Evolutionary conservation across 2,113 vertebrate species (phyloP), one percentile per base, ranked within the genome.

Genomic region (Phaethornis superciliosus): DNA sequence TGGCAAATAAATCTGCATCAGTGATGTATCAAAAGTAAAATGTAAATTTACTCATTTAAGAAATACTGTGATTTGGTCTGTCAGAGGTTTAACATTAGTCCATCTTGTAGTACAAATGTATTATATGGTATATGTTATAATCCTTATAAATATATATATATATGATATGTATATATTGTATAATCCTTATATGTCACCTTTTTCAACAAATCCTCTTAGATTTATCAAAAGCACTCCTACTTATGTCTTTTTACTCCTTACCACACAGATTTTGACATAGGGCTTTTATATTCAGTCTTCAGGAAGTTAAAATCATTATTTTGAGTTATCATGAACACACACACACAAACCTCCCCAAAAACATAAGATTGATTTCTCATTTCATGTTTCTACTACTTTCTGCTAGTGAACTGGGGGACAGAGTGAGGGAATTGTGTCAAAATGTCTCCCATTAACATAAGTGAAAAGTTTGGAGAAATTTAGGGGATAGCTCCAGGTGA

Each of bases 151-250:
- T n/a, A 37, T n/a, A 46, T 17, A 65, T 33, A 58, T 21, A n/a
- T 27, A 51, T n/a, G 52, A 15, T 19, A 46, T 46, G 44, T 46
- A 19, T 46, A 46, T 46, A 46, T 46, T 46, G 60, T 22, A 47
- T 87, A 85, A 95, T 87, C 35, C 52, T 15, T 85, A 7, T 40
- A 62, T 5, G 4, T 69, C 76, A 88, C 30, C n/a, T 92, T 60
- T 35, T 68, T 83, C 90, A 93, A 80, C 23, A 95, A 96, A 94
- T 84, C 76, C 88, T 56, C 72, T 91, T 40, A 58, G 27, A 91
- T 62, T 81, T 71, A 74, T 23, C 2, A 1, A 65, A 81, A 83
- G 16, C 40, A 68, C 58, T 56, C 51, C 40, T 19, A 35, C 75
- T 62, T 58, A 79, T 6, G 12, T 15, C 14, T 80, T 89, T 90